phyloP scores from a whole-genome alignment of 2,888 invertebrate genomes.

The Rhimphoctona megacephalus region DNA sequence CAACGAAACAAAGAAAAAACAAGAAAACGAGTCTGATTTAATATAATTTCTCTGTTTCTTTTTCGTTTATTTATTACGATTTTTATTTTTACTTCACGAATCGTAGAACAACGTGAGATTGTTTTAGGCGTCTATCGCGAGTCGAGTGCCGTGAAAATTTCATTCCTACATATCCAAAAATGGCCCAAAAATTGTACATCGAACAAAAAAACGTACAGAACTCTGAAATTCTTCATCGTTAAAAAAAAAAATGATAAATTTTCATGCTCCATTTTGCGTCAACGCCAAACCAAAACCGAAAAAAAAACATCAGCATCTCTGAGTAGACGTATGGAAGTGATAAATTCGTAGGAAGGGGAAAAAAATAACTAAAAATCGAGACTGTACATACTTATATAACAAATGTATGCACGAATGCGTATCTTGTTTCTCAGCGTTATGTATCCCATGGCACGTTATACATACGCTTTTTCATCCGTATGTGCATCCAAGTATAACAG shows the following conservation, averaged over 20 bases:
- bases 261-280: not conserved
- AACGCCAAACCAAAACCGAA: slow-evolving; percentile 17
- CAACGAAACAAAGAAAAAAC: slow-evolving; percentile 10
- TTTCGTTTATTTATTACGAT: slow-evolving; percentile 3
- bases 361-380: slow-evolving; percentile 21
- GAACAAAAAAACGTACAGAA: not conserved
- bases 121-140: slow-evolving; percentile 4
- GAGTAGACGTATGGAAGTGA: not conserved
- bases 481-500: slow-evolving; percentile 37
- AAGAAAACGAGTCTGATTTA: slow-evolving; percentile 49
- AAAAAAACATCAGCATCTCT: not conserved
- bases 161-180: not conserved
- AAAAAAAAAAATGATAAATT: not conserved
- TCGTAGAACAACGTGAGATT: slow-evolving; percentile 7
- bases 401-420: slow-evolving; percentile 58
- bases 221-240: not conserved
- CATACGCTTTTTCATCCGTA: slow-evolving; percentile 26
- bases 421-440: slow-evolving; percentile 24
- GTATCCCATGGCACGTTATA: slow-evolving; percentile 23
- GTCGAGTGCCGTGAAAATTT: slow-evolving; percentile 26
- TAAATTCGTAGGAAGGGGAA: slow-evolving; percentile 44
- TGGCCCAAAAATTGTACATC: not conserved
- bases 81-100: not conserved
- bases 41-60: slow-evolving; percentile 41
- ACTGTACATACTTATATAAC: slow-evolving; percentile 56